Evolutionary conservation across 2,888 invertebrate species (phyloP).

Genomic region (Acrobasis consociella): DNA sequence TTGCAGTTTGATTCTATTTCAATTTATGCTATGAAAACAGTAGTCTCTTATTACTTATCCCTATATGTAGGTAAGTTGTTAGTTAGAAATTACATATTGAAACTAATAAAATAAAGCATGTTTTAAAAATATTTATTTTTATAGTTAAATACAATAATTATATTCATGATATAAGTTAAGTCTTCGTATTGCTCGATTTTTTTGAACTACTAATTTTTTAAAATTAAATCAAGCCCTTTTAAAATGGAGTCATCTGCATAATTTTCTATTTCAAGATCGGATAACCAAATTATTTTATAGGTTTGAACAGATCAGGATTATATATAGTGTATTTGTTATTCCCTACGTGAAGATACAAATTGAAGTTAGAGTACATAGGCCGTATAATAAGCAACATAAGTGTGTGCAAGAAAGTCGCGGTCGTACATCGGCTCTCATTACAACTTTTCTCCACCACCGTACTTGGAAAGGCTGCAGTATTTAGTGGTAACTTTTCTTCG

Average conservation of each 20-base stretch:
- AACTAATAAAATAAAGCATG: too few relatives aligned
- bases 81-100: too few relatives aligned
- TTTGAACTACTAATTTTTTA: too few relatives aligned
- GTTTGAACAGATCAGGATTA: conserved; percentile 11
- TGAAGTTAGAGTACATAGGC: conserved; percentile 47
- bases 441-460: conserved; percentile 52
- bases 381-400: conserved; percentile 64
- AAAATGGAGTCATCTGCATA: too few relatives aligned
- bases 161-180: conserved; percentile 36
- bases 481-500: not conserved
- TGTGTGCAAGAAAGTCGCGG: conserved; percentile 45
- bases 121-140: not conserved
- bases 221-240: too few relatives aligned
- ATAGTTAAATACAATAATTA: not conserved
- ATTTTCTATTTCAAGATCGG: conserved; percentile 25
- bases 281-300: too few relatives aligned
- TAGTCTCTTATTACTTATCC: too few relatives aligned
- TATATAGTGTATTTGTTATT: conserved; percentile 36
- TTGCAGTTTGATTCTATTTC: too few relatives aligned
- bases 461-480: not conserved
- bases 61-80: too few relatives aligned
- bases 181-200: conserved; percentile 48
- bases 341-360: conserved; percentile 59
- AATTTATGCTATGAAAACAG: too few relatives aligned
- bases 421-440: conserved; percentile 45